phyloP scores from a whole-genome alignment of 2,797 vertebrate genomes.

The Loriculus beryllinus region DNA sequence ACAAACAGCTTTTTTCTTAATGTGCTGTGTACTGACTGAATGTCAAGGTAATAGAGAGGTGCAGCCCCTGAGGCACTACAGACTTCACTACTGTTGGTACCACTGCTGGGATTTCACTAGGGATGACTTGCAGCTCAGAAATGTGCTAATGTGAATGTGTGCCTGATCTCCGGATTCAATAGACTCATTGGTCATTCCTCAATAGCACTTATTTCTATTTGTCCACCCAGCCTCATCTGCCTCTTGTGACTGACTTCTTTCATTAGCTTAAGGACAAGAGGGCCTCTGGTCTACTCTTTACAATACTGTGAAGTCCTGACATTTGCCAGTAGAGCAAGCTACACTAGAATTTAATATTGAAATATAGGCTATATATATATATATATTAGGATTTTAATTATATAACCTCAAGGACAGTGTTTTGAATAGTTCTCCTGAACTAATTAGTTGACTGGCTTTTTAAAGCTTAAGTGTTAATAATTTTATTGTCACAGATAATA shows the following conservation, averaged over 20 bases:
- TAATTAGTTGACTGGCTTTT: slow-evolving; percentile 55
- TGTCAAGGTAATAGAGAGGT: background rate
- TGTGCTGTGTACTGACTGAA: background rate
- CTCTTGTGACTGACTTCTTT: background rate
- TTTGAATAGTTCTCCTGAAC: slow-evolving; percentile 61
- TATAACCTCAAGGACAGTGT: slow-evolving; percentile 28
- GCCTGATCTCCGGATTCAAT: background rate
- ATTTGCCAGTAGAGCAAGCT: background rate
- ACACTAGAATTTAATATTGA: background rate
- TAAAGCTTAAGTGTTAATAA: slow-evolving; percentile 60
- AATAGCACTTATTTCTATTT: background rate
- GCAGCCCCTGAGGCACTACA: background rate
- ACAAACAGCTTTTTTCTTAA: background rate
- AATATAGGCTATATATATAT: background rate
- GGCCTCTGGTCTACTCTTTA: background rate
- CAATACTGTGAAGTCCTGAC: background rate
- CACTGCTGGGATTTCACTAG: background rate
- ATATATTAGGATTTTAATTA: slow-evolving; percentile 12
- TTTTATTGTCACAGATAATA: slow-evolving; percentile 39
- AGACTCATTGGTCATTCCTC: background rate
- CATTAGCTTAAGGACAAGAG: background rate
- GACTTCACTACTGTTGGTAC: background rate
- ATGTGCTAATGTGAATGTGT: background rate
- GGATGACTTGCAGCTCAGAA: background rate
- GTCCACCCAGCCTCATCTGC: background rate